These are phyloP conservation scores for Himalopsyche tibetana DNA, from an alignment of 2,888 invertebrate species.

Conservation along the genomic window DNA sequence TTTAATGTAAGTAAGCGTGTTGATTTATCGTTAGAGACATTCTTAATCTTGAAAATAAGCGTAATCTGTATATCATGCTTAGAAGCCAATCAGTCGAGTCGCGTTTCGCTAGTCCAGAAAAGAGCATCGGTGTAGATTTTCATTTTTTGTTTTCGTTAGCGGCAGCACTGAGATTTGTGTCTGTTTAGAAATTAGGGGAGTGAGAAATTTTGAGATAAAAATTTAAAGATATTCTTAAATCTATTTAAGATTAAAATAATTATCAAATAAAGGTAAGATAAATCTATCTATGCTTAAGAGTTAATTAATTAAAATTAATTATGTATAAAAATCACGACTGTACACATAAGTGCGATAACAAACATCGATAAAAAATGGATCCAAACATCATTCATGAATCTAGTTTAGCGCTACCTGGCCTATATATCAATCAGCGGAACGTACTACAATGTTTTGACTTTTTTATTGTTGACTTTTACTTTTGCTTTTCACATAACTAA, in stretches of 20 bases:
- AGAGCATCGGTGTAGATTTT: slow-evolving; percentile 12
- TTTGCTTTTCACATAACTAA: not conserved
- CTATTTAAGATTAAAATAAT: slow-evolving; percentile 39
- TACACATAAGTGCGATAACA: slow-evolving; percentile 62
- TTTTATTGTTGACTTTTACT: not conserved
- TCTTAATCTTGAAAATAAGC: slow-evolving; percentile 3
- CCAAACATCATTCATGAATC: slow-evolving; percentile 60
- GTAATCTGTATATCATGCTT: slow-evolving; percentile 27
- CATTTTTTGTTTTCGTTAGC: not conserved
- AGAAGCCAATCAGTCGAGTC: slow-evolving; percentile 36
- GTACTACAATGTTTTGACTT: slow-evolving; percentile 38
- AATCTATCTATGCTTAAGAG: slow-evolving; percentile 46
- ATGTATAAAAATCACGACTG: slow-evolving; percentile 58
- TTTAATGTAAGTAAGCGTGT: slow-evolving; percentile 22
- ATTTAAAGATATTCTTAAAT: slow-evolving; percentile 39
- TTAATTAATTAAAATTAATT: slow-evolving; percentile 46
- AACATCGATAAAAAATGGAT: slow-evolving; percentile 63
- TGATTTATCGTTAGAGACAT: slow-evolving; percentile 15
- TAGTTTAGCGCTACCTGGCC: slow-evolving; percentile 62
- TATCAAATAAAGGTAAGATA: slow-evolving; percentile 44
- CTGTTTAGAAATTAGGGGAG: slow-evolving; percentile 36
- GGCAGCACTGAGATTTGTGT: slow-evolving; percentile 20
- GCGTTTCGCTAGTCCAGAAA: slow-evolving; percentile 5
- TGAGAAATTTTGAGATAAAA: slow-evolving; percentile 38
- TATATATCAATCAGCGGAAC: slow-evolving; percentile 49